Conservation (phyloP, 1,140 invertebrate genomes). For the Drosophila chauvacae region DNA sequence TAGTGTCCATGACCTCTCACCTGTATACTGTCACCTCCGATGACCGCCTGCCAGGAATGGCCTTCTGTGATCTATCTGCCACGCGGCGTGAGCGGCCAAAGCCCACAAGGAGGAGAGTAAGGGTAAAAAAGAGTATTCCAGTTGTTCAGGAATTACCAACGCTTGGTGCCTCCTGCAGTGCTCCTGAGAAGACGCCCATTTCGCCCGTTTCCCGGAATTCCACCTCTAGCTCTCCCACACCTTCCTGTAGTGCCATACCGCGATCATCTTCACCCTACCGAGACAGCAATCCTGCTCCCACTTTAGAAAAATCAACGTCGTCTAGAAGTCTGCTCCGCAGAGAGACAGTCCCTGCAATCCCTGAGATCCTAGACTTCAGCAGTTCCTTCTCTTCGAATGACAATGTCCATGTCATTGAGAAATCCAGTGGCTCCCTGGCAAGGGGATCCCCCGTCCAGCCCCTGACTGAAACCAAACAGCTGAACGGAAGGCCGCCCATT, state of each 20-base stretch:
- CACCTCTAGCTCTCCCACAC: background rate
- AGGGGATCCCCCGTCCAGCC: background rate
- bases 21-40: conserved; percentile 24
- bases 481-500: conserved; percentile 46
- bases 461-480: conserved; percentile 47
- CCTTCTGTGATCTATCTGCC: conserved; percentile 21
- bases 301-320: background rate
- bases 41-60: conserved; percentile 67
- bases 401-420: conserved; percentile 42
- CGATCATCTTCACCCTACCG: background rate
- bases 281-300: too few relatives aligned
- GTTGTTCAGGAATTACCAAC: background rate
- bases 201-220: background rate
- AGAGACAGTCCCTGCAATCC: background rate
- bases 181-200: background rate
- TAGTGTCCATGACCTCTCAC: conserved; percentile 43
- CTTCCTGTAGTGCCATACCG: background rate
- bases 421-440: background rate
- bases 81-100: background rate
- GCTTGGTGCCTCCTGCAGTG: background rate
- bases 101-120: background rate
- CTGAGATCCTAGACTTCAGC: conserved; percentile 19
- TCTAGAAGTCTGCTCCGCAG: background rate
- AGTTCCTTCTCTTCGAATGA: conserved; percentile 51
- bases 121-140: background rate